Evolutionary conservation across 2,797 vertebrate species (phyloP).

Genomic region (Phoxinus dragarum): DNA sequence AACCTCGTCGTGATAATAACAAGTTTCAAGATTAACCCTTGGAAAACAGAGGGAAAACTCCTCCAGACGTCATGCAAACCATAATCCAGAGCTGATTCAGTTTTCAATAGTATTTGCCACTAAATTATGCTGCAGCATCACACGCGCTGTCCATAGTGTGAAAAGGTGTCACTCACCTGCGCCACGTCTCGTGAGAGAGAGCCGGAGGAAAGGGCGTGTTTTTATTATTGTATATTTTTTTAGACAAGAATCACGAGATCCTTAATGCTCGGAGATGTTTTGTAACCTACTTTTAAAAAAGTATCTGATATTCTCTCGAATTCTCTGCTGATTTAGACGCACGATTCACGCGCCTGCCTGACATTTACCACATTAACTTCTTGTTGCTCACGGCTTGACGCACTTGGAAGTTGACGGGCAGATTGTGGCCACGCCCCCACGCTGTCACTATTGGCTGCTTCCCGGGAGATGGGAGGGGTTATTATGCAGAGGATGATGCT

Average conservation of each 20-base stretch:
- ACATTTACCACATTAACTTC: background rate
- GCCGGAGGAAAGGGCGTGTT: constrained; percentile 7
- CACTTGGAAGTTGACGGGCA: constrained; percentile 14
- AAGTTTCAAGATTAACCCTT: background rate
- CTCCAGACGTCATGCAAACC: background rate
- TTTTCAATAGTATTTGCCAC: background rate
- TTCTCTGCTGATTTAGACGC: background rate
- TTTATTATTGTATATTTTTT: background rate
- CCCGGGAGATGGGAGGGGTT: background rate
- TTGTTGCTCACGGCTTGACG: background rate
- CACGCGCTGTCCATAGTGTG: background rate
- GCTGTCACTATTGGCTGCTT: constrained; percentile 7
- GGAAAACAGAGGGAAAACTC: background rate
- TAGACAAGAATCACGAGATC: background rate
- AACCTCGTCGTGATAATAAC: constrained; percentile 12
- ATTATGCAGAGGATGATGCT: background rate
- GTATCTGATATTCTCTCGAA: background rate
- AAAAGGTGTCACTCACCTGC: constrained; percentile 34
- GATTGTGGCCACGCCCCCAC: constrained; percentile 12
- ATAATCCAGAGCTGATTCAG: background rate
- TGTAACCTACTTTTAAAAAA: constrained; percentile 4
- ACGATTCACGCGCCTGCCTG: background rate
- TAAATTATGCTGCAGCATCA: background rate
- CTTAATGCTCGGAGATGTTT: background rate
- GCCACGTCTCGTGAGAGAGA: constrained; percentile 23